Evolutionary conservation across 2,888 invertebrate species (phyloP).

Genomic region (Lordiphosa andalusiaca): DNA sequence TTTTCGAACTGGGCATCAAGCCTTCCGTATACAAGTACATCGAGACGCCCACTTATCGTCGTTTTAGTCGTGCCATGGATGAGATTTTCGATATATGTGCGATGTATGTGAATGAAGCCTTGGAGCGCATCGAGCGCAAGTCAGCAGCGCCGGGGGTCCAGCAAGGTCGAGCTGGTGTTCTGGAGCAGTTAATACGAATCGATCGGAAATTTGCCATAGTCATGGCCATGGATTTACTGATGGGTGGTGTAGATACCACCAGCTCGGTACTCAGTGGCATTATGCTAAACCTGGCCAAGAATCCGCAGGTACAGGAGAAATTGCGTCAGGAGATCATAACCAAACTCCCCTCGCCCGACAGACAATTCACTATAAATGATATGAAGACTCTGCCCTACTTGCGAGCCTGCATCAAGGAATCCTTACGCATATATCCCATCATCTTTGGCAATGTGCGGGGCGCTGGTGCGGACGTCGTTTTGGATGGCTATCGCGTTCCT

Average conservation of each 20-base stretch:
- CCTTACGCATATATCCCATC: conserved; percentile 84
- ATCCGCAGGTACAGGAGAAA: conserved; percentile 84
- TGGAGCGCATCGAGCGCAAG: conserved; percentile 60
- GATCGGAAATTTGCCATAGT: conserved; percentile 83
- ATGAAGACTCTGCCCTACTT: conserved; percentile 83
- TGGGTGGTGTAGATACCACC: conserved; percentile 85
- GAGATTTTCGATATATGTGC: conserved; percentile 42
- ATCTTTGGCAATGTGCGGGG: conserved; percentile 82
- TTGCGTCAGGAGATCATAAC: conserved; percentile 83
- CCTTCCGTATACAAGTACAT: conserved; percentile 67
- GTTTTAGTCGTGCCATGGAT: conserved; percentile 32
- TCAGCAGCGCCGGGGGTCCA: conserved; percentile 58
- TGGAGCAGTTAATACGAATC: conserved; percentile 83
- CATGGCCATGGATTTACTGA: conserved; percentile 86
- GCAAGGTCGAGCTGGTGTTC: conserved; percentile 81
- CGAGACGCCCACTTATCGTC: conserved; percentile 53
- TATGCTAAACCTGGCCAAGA: conserved; percentile 81
- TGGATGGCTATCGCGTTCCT: conserved; percentile 84
- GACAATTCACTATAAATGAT: conserved; percentile 79
- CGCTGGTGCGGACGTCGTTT: conserved; percentile 82
- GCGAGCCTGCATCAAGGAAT: conserved; percentile 87
- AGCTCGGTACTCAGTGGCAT: conserved; percentile 80
- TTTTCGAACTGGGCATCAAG: conserved; percentile 54
- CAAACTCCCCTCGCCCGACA: conserved; percentile 78
- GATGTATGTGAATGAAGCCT: conserved; percentile 73